A percentile compares a stretch with the other conserved stretches of the same genome.
Conservation (phyloP, 2,888 invertebrate genomes). For the Drosophila suboccidentalis region DNA sequence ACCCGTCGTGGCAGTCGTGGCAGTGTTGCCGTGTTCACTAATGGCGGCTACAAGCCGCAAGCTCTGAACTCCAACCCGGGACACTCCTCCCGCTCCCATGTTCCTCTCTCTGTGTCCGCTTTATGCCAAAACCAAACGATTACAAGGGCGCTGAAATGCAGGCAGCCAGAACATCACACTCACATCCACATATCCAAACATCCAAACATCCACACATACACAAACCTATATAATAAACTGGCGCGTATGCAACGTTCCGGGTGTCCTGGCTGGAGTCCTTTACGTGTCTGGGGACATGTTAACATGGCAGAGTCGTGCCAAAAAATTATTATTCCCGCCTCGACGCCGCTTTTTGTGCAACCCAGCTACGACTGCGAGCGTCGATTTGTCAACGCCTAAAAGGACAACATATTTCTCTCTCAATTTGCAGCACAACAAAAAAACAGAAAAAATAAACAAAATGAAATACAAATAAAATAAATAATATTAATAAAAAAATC, state of each 20-base stretch:
- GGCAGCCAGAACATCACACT: conserved; percentile 53
- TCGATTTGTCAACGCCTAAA: conserved; percentile 83
- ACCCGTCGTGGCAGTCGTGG: conserved; percentile 43
- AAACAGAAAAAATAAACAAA: conserved; percentile 12
- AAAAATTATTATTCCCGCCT: conserved; percentile 84
- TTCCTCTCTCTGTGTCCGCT: conserved; percentile 43
- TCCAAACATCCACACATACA: conserved; percentile 23
- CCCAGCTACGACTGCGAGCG: conserved; percentile 50
- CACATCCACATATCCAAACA: conserved; percentile 11
- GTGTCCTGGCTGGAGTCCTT: conserved; percentile 52
- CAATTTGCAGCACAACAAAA: conserved; percentile 47
- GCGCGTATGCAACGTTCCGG: conserved; percentile 58
- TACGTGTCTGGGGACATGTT: conserved; percentile 84
- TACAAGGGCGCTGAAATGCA: conserved; percentile 73
- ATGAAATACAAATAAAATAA: conserved; percentile 38
- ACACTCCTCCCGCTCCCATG: neutral
- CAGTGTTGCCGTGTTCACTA: conserved; percentile 81
- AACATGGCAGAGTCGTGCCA: conserved; percentile 84
- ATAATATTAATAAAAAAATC: conserved; percentile 23
- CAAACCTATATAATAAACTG: conserved; percentile 69
- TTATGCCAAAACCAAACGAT: conserved; percentile 33
- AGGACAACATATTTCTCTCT: conserved; percentile 80
- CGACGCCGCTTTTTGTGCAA: conserved; percentile 70
- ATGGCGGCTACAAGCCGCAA: conserved; percentile 85
- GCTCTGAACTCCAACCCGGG: conserved; percentile 59